Percentiles rank a stretch among this genome's conserved stretches.
phyloP scores from a whole-genome alignment of 2,888 invertebrate species.

The Calliopum simillimum region DNA sequence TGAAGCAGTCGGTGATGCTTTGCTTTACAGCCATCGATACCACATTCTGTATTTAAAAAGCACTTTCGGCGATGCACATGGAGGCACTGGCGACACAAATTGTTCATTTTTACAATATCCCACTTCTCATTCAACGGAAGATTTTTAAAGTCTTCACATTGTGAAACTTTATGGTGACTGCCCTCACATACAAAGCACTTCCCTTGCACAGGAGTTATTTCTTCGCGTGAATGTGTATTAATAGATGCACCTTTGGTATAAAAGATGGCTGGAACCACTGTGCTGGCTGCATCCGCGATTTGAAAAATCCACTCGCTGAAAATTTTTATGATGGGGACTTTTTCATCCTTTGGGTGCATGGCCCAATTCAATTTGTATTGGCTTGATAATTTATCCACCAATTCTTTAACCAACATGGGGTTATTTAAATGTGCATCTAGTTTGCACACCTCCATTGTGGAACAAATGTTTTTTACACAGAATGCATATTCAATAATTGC shows the following conservation, averaged over 20 bases:
- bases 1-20: no score
- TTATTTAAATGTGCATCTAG: conserved; percentile 17
- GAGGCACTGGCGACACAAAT: no score
- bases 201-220: no score
- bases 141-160: conserved; percentile 16
- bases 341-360: conserved; percentile 19
- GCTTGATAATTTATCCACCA: conserved; percentile 3
- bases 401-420: conserved; percentile 5
- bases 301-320: neutral
- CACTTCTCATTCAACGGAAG: conserved; percentile 3
- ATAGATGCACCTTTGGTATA: no score
- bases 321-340: neutral
- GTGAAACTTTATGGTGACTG: neutral
- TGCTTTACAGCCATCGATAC: no score
- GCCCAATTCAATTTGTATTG: conserved; percentile 37
- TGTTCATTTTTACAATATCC: conserved; percentile 18
- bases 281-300: no score
- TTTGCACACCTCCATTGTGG: conserved; percentile 27
- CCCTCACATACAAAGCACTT: no score
- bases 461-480: conserved; percentile 23
- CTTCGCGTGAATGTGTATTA: no score
- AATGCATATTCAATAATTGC: conserved; percentile 29
- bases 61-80: no score
- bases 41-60: no score
- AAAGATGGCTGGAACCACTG: no score